Base-by-base conservation (phyloP, 1,140 invertebrate species). In the Trichogramma pretiosum region DNA sequence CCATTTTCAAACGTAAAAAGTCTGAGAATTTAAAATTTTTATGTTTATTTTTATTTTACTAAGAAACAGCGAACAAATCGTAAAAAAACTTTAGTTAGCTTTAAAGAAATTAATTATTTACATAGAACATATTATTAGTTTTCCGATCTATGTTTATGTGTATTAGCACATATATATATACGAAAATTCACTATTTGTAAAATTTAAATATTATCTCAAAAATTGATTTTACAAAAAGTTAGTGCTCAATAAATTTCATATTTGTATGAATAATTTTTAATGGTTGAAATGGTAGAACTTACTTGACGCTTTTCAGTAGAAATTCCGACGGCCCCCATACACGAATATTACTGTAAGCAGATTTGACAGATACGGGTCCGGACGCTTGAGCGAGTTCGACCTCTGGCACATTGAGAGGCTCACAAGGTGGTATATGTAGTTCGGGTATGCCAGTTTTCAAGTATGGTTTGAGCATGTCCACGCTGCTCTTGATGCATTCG, bases 401-500 rank as follows among this genome's bases (percentile, higher is more conserved):
- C 36, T 77, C 63, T 1, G 77, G 74, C 1, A 84, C 67, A 1
- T 63, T 26, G n/a, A 83, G 62, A 0, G 82, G 81, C 53, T 84
- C 81, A 46, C 76, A 80, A 3, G 76, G 63, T 5, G 81, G 80
- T 26, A 84, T 75, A 8, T 65, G 67, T 22, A 79, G 74, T 50
- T 75, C 72, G 14, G 76, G 73, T 26, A 83, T 74, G 13, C 81
- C 80, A 62, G 63, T 57, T 3, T 61, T 69, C 16, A 80, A 53
- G 56, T 73, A 54, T 53, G 78, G 65, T 62, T 68, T 61, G 57
- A 80, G 48, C 39, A 55, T 41, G 58, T 78, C 51, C 51, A 72
- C 45, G 52, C 75, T 70, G 5, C 50, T 18, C 36, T 60, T 65
- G n/a, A 74, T 48, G 47, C 68, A 72, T 22, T 68, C 62, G 52